Evolutionary conservation across 2,113 vertebrate species (phyloP), one percentile per base, ranked within the genome.

Genomic region (Melanostigma gelatinosum): DNA sequence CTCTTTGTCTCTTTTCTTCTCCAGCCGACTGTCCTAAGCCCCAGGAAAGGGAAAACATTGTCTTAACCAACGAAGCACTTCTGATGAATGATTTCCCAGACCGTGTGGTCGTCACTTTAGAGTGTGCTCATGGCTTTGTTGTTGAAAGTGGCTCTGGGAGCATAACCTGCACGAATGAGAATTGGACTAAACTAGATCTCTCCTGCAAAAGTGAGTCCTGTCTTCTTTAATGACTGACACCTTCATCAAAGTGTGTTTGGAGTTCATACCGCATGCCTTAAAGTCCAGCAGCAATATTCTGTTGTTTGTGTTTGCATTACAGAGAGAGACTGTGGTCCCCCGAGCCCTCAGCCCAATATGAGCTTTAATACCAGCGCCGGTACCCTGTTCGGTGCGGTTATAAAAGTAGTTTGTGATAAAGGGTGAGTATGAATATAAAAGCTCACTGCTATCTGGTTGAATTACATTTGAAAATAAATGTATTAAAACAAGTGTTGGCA

Each of bases 241-340:
- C 20, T 36, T 48, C 12, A 52, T 16, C 16, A 71, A 66, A 32
- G 32, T 32, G 32, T 32, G 32, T 32, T 32, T 32, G 32, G 32
- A 32, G 32, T 32, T 32, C 32, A 32, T 32, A 4, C 32, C 32
- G 32, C 63, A 36, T 1, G 12, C 11, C 11, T 15, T 7, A 63
- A 6, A 57, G 7, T n/a, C 1, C n/a, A 27, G 4, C 40, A 69
- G 8, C 22, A 24, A 24, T 42, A 9, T 75, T 62, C 0, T 50
- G 6, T 32, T 70, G 8, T 78, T 57, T 75, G 11, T 67, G 46
- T 74, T 71, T 24, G 18, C 50, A 0, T 84, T 74, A 71, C 85
- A 95, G 95, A 79, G 77, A 92, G 29, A 12, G 90, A 94, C 83
- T 95, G 94, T 72, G 92, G 92, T 13, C 0, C 0, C 6, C 93